Evolutionary conservation across 92 coral and sea anemone genomes (phyloP).

Genomic region (Scolanthus callimorphus): DNA sequence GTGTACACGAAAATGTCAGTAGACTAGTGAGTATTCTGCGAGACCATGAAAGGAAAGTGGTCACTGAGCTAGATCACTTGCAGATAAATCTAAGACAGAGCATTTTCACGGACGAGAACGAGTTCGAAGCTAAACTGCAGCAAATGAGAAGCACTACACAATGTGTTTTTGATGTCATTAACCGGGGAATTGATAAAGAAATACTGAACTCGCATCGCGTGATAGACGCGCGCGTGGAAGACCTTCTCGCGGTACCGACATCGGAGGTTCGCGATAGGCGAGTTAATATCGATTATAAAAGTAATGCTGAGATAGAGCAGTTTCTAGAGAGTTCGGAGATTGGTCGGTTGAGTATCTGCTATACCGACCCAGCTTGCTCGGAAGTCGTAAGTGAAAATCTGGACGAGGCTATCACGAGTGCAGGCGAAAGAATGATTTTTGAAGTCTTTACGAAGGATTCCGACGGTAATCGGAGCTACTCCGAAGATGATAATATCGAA

Average conservation of each 20-base stretch:
- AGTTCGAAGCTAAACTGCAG: constrained; percentile 40
- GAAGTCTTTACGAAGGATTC: constrained; percentile 67
- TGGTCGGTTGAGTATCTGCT: constrained; percentile 54
- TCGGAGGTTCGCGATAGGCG: constrained; percentile 13
- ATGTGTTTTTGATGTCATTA: constrained; percentile 47
- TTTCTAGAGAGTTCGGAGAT: constrained; percentile 47
- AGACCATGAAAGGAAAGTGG: constrained; percentile 62
- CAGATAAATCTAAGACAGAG: constrained; percentile 53
- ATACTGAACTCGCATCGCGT: constrained; percentile 53
- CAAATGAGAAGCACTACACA: constrained; percentile 58
- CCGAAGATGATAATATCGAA: constrained; percentile 60
- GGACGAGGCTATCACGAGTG: constrained; percentile 18
- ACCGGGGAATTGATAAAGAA: constrained; percentile 59
- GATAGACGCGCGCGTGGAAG: constrained; percentile 38
- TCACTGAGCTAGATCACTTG: constrained; percentile 47
- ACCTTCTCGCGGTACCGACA: constrained; percentile 31
- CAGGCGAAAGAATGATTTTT: constrained; percentile 67
- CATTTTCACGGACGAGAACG: constrained; percentile 25
- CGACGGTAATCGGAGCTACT: constrained; percentile 57
- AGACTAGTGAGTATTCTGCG: constrained; percentile 37
- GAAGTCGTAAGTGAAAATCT: constrained; percentile 20
- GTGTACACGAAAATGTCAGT: constrained; percentile 50
- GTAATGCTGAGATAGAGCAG: constrained; percentile 40
- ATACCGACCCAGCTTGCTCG: constrained; percentile 55
- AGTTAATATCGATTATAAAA: constrained; percentile 54